Evolutionary conservation across 2,888 invertebrate genomes (phyloP).

Genomic region (Neoaliturus tenellus): DNA sequence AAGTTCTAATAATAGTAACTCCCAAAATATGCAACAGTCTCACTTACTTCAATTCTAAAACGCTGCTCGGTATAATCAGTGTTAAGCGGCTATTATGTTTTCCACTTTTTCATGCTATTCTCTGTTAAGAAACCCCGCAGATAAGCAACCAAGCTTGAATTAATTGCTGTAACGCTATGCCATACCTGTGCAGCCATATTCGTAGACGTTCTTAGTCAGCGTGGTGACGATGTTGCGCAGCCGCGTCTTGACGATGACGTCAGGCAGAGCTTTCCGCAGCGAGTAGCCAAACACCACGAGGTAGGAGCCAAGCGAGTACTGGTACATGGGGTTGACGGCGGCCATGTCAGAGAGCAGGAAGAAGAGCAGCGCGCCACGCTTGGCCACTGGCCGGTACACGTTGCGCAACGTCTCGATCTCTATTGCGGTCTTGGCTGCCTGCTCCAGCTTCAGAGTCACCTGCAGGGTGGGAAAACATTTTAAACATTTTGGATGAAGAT

Average conservation of each 20-base stretch:
- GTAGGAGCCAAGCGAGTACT: conserved; percentile 91
- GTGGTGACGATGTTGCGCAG: conserved; percentile 89
- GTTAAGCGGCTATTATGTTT: too few relatives aligned
- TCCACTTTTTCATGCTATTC: too few relatives aligned
- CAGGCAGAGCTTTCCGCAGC: conserved; percentile 88
- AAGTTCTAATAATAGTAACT: too few relatives aligned
- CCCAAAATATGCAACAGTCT: too few relatives aligned
- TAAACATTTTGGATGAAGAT: too few relatives aligned
- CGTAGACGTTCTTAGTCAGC: conserved; percentile 91
- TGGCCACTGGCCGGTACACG: conserved; percentile 90
- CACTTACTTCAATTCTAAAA: too few relatives aligned
- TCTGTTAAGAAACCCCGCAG: too few relatives aligned
- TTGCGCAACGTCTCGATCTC: conserved; percentile 91
- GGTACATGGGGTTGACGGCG: conserved; percentile 93
- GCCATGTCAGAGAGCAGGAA: conserved; percentile 95
- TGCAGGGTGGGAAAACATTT: conserved; percentile 64
- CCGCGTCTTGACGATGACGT: conserved; percentile 84
- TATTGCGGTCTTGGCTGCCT: conserved; percentile 84
- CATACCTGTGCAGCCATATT: conserved; percentile 94
- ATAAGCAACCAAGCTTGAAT: too few relatives aligned
- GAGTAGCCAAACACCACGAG: conserved; percentile 90
- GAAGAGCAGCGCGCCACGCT: conserved; percentile 91
- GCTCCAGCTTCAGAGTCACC: conserved; percentile 84
- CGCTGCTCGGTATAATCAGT: too few relatives aligned
- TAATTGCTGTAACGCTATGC: too few relatives aligned